phyloP scores from a whole-genome alignment of 2,888 invertebrate species.

The Agrochola macilenta region DNA sequence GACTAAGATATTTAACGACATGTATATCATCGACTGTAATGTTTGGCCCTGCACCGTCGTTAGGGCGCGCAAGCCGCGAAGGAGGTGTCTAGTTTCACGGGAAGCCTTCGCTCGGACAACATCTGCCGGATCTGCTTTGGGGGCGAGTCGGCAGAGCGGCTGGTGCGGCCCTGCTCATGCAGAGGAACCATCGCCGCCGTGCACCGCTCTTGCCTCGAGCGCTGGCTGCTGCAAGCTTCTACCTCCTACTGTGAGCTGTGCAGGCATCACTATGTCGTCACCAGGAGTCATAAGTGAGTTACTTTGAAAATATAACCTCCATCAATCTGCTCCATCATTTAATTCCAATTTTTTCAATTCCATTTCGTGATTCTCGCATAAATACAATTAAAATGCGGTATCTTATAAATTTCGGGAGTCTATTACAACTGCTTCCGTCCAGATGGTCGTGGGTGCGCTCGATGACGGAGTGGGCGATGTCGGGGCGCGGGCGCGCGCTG shows the following conservation, averaged over 20 bases:
- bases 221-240: conserved; percentile 88
- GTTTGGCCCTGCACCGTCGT: background rate
- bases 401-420: conserved; percentile 11
- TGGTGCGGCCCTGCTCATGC: conserved; percentile 87
- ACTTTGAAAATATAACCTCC: background rate
- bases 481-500: conserved; percentile 85
- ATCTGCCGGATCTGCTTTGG: conserved; percentile 89
- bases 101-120: conserved; percentile 79
- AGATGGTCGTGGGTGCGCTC: conserved; percentile 87
- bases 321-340: background rate
- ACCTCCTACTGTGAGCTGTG: conserved; percentile 88
- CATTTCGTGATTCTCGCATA: background rate
- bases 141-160: conserved; percentile 85
- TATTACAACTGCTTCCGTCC: conserved; percentile 52
- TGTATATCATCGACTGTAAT: conserved; percentile 4
- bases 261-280: conserved; percentile 86
- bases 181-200: conserved; percentile 88
- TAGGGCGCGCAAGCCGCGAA: conserved; percentile 77
- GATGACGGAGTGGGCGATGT: conserved; percentile 83
- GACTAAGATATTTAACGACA: background rate
- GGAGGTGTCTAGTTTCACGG: conserved; percentile 76
- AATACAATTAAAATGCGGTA: background rate
- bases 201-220: conserved; percentile 87
- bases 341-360: too few relatives aligned
- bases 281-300: conserved; percentile 84